Evolutionary conservation across 1,140 invertebrate genomes (phyloP).

Genomic region (Acyrthosiphon pisum): DNA sequence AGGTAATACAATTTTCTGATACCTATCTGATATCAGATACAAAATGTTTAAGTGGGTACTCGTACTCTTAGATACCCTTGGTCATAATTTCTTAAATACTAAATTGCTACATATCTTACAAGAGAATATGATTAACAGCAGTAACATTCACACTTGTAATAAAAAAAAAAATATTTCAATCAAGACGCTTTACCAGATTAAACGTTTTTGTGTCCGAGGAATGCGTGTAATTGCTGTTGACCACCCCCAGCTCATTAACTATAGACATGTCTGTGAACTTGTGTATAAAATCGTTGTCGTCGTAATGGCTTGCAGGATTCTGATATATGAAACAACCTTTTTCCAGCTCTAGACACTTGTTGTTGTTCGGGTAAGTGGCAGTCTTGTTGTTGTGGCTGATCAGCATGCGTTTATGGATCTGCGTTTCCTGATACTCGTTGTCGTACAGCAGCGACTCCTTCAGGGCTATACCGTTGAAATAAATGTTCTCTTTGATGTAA

Average conservation of each 20-base stretch:
- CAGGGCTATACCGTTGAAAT: constrained; percentile 41
- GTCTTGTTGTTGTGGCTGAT: not conserved
- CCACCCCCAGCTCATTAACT: not conserved
- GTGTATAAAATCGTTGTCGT: constrained; percentile 30
- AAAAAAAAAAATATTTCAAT: not conserved
- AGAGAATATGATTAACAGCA: not conserved
- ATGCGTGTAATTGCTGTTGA: not conserved
- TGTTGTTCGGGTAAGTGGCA: not conserved
- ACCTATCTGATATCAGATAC: not conserved
- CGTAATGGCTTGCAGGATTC: constrained; percentile 1
- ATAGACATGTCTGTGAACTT: constrained; percentile 21
- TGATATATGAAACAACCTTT: constrained; percentile 54
- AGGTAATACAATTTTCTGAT: not conserved
- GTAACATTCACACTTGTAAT: too few species aligned
- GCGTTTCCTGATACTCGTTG: constrained; percentile 13
- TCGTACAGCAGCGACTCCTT: constrained; percentile 30
- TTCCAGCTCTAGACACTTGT: constrained; percentile 10
- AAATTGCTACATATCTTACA: not conserved
- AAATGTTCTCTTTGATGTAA: constrained; percentile 50
- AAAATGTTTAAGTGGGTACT: not conserved
- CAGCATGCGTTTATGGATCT: not conserved
- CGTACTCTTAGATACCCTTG: too few species aligned
- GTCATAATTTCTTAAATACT: not conserved
- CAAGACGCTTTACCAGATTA: not conserved
- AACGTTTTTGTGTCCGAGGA: not conserved